These are phyloP conservation scores for Diachasma alloeum DNA, from an alignment of 1,140 invertebrate species.

Conservation along the genomic window DNA sequence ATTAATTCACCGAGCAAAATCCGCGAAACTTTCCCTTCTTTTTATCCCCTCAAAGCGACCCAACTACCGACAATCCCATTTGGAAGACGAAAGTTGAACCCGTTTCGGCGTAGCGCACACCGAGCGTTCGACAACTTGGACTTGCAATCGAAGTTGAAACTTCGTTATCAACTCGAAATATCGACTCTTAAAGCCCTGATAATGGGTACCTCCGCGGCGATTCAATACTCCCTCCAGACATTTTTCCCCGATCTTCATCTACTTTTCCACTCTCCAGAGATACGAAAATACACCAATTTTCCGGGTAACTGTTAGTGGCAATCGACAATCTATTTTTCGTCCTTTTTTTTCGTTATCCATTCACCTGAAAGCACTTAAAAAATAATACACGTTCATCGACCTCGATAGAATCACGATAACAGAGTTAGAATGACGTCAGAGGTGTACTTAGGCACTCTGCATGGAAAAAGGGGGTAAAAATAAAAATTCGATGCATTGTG, in stretches of 20 bases:
- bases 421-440: not conserved
- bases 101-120: not conserved
- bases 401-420: not conserved
- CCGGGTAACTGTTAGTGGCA: not conserved
- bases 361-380: not conserved
- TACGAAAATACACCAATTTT: not conserved
- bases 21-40: not conserved
- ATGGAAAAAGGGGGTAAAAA: not conserved
- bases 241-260: not conserved
- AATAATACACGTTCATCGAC: not conserved
- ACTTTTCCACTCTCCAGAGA: not conserved
- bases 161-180: slow-evolving; percentile 33
- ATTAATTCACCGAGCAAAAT: not conserved
- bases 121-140: slow-evolving; percentile 5
- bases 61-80: not conserved
- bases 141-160: slow-evolving; percentile 28
- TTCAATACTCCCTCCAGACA: slow-evolving; percentile 21
- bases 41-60: not conserved
- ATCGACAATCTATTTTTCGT: not conserved
- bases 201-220: slow-evolving; percentile 15
- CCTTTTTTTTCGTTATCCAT: too few relatives aligned
- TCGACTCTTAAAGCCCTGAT: slow-evolving; percentile 30
- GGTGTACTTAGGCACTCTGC: not conserved
- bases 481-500: not conserved
- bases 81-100: slow-evolving; percentile 1